Base-by-base conservation (phyloP, 92 coral and sea anemone species). In the Porites evermanni region DNA sequence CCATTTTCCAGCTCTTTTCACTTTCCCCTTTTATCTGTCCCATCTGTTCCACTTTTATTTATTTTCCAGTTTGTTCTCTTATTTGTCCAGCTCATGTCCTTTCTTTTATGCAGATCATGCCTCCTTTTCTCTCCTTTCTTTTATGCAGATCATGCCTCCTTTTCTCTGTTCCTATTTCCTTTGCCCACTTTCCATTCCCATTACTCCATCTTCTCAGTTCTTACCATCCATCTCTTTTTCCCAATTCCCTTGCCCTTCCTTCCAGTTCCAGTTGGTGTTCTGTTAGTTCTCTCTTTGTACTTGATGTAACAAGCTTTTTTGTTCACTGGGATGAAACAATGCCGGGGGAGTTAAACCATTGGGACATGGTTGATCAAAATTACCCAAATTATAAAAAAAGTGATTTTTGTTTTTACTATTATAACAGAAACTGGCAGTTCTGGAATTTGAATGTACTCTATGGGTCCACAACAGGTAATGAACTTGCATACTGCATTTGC, bases 391-490 rank as follows among this genome's bases (percentile, higher is more conserved):
- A 47, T 67, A 13, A 47, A 9, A 26, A 32, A 54, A 0, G 4
- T 51, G 12, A 14, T 59, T 50, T 63, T 63, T 26, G 1, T 74
- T 11, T 18, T 19, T 75, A 44, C 51, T 71, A 20, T 79, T 71
- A 20, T 79, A 38, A 16, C 71, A 94, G 98, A 84, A 94, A 94
- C 78, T 85, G 92, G 53, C 94, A 94, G 74, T 94, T 94, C 75
- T 94, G 98, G 98, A 94, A 89, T 83, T 84, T 94, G 50, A 94
- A 92, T 65, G 61, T 94, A 18, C 85, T 94, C 29, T 94, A 94
- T 94, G 98, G 95, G 32, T 80, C 98, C 17, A 94, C 98, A 26
- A 94, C 98, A 92, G 98, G 98, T 94, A 72, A 53, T 12, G 1
- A 4, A 16, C 20, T 11, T n/a, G 8, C 47, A 38, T 38, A 38